A percentile compares a stretch with the other conserved stretches of the same genome.
Conservation (phyloP, 2,113 vertebrate species). For the Ochotona princeps region DNA sequence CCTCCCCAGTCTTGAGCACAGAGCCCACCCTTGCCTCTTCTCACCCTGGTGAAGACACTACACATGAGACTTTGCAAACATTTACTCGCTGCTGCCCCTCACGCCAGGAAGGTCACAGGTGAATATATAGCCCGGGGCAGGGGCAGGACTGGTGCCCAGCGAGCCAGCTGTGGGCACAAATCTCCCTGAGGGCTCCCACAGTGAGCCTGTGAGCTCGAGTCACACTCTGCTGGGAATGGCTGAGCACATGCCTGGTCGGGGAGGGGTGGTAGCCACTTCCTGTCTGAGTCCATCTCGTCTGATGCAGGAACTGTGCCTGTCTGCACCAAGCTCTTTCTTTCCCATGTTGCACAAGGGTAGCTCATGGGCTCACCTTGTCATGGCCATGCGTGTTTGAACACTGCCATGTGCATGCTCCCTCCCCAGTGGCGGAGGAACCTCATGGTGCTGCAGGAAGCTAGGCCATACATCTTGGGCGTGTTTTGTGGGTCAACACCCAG, state of each 20-base stretch:
- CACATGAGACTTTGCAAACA: background rate
- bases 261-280: background rate
- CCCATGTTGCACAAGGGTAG: background rate
- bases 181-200: background rate
- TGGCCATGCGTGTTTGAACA: background rate
- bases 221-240: background rate
- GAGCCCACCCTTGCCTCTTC: too few species aligned
- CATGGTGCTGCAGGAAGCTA: background rate
- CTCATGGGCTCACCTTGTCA: too few species aligned
- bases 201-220: too few species aligned
- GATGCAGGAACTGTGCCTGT: background rate
- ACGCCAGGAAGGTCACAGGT: accelerated
- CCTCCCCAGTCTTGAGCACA: too few species aligned
- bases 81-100: too few species aligned
- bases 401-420: background rate
- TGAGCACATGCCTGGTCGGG: too few species aligned
- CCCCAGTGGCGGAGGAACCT: too few species aligned
- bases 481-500: background rate
- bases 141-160: accelerated
- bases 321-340: background rate
- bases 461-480: background rate
- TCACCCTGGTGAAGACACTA: too few species aligned
- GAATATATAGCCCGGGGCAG: background rate
- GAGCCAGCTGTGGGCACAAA: background rate
- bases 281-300: background rate